Percentiles rank a stretch among this genome's conserved stretches.
Conservation (phyloP, 2,888 invertebrate species). For the Acrobasis suavella region DNA sequence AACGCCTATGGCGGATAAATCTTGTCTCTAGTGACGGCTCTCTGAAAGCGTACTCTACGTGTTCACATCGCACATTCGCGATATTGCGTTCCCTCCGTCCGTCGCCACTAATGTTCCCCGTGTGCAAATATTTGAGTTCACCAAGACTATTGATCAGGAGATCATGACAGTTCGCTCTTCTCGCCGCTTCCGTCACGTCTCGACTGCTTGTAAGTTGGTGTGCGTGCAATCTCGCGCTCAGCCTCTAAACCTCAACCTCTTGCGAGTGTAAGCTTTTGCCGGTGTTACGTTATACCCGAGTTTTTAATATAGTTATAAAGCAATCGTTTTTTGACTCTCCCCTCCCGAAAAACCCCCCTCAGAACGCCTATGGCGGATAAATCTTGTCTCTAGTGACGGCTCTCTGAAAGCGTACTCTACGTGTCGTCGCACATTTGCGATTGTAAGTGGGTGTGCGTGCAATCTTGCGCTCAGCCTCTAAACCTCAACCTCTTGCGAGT, state of each 20-base stretch:
- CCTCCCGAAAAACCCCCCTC: too few species aligned
- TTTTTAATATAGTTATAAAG: background rate
- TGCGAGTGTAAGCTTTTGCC: background rate
- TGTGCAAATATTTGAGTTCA: constrained; percentile 77
- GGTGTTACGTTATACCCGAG: background rate
- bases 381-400: too few species aligned
- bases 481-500: background rate
- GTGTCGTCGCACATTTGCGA: too few species aligned
- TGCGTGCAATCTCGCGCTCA: constrained; percentile 47
- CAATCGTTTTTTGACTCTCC: too few species aligned
- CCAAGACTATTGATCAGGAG: constrained; percentile 74
- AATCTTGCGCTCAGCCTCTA: constrained; percentile 36
- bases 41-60: too few species aligned
- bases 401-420: too few species aligned
- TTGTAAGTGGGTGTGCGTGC: constrained; percentile 61
- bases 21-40: too few species aligned
- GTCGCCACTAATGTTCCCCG: constrained; percentile 65
- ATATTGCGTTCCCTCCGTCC: constrained; percentile 46
- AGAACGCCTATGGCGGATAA: too few species aligned
- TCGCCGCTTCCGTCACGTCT: constrained; percentile 71
- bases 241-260: constrained; percentile 5
- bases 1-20: too few species aligned
- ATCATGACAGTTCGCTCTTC: constrained; percentile 63
- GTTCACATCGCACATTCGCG: too few species aligned
- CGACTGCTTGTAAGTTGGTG: constrained; percentile 65